Evolutionary conservation across 2,888 invertebrate genomes (phyloP).

Genomic region (Plusia festucae): DNA sequence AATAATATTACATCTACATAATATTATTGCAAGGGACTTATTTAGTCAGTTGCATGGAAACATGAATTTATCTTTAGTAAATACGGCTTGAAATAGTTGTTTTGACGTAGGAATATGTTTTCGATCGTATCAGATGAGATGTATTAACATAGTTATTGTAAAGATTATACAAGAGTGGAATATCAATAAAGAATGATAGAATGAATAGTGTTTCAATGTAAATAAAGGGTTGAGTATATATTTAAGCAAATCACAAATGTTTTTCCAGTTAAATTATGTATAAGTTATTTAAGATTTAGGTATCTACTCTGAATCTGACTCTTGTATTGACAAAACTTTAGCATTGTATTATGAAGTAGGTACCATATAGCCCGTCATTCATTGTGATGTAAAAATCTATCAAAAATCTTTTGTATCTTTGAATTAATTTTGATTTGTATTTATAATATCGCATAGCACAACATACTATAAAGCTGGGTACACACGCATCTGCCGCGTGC

Average conservation of each 20-base stretch:
- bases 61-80: constrained; percentile 46
- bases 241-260: no score
- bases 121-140: constrained; percentile 8
- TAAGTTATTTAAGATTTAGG: no score
- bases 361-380: no score
- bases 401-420: no score
- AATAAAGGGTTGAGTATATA: not conserved
- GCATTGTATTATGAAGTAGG: no score
- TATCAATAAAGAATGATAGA: not conserved
- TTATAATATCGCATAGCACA: not conserved
- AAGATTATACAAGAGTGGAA: not conserved
- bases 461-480: constrained; percentile 48
- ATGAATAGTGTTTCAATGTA: not conserved
- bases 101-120: constrained; percentile 29
- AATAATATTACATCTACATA: constrained; percentile 68
- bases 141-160: constrained; percentile 19
- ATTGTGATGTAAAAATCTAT: no score
- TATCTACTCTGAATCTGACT: no score
- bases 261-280: no score
- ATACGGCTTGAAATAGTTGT: constrained; percentile 24
- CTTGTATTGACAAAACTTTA: no score
- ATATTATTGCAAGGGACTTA: constrained; percentile 56
- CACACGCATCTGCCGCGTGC: constrained; percentile 51
- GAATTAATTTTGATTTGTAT: not conserved
- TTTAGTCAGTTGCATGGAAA: constrained; percentile 26